phyloP scores from a whole-genome alignment of 2,797 vertebrate genomes.

The Propithecus deckenii region DNA sequence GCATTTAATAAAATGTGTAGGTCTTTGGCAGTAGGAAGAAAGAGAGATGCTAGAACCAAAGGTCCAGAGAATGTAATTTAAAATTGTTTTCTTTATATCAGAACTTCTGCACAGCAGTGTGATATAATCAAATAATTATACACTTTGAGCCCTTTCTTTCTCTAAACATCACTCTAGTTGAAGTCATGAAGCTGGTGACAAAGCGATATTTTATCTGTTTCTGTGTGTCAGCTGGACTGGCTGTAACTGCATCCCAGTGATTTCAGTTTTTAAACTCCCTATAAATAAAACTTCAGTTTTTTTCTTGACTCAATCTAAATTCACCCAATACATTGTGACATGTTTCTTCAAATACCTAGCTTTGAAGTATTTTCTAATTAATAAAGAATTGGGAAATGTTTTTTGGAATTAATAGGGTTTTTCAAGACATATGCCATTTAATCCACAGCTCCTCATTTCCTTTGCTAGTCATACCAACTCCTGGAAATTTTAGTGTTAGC shows the following conservation, averaged over 20 bases:
- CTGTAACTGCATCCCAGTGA: neutral
- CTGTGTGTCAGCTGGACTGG: neutral
- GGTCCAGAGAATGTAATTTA: conserved; percentile 21
- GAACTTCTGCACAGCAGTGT: neutral
- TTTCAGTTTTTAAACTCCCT: neutral
- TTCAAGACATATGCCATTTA: neutral
- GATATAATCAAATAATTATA: conserved; percentile 64
- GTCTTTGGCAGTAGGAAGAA: conserved; percentile 30
- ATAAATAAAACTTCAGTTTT: neutral
- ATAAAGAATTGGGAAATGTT: neutral
- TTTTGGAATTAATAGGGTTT: neutral
- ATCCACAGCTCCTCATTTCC: neutral
- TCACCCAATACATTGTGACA: neutral
- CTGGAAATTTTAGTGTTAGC: neutral
- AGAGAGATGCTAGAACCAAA: neutral
- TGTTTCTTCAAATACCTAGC: neutral
- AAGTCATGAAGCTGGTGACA: neutral
- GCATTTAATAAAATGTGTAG: conserved; percentile 23
- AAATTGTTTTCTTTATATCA: conserved; percentile 43
- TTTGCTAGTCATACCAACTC: neutral
- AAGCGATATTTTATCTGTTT: conserved; percentile 21
- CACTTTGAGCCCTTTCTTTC: neutral
- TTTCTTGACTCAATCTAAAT: neutral
- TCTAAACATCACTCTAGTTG: neutral
- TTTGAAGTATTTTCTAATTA: conserved; percentile 22